Base-by-base conservation (phyloP, 37 sponge, comb jelly and placozoan genomes). In the Agelas oroides region DNA sequence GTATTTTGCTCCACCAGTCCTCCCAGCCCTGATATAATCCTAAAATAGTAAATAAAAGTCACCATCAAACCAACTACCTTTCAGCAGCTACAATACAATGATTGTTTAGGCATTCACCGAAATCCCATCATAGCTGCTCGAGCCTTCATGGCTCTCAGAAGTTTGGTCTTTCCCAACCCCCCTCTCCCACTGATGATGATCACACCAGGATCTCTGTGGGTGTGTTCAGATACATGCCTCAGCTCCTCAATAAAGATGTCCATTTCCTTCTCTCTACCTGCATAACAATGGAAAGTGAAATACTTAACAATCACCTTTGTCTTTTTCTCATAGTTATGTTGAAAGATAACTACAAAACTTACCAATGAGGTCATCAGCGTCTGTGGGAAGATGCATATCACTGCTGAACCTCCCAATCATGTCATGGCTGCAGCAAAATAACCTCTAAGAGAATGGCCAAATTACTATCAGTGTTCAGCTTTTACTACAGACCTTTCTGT, bases 121-220 rank as follows among this genome's bases (percentile, higher is more conserved):
- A 92, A 88, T 14, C 84, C 85, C 86, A 85, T 84, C 31, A 71
- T 31, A 25, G 86, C 70, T 28, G 93, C 89, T 21, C 25, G 84
- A 27, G 90, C 86, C 59, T 95, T 95, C 78, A 93, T 75, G n/a
- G 91, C 91, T 53, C 82, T 82, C 17, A 96, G 79, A 15, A 96
- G 83, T 35, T 81, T 88, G 16, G 91, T 93, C 84, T 96, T 96
- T 12, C 96, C 96, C 16, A 93, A 83, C 46, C 96, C 96, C 31
- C 79, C 90, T 65, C 36, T 31, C 0, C 94, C 96, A 53, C 67
- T 77, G 68, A 94, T 68, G 27, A 91, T 60, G 24, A 91, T 78
- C 30, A 86, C 85, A 19, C 90, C 80, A 59, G 79, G 35, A 24
- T 83, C 80, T 18, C 84, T 58, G n/a, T 65, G 34, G 19, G 25